Evolutionary conservation across 1,140 invertebrate species (phyloP).

Genomic region (Drosophila rufa): DNA sequence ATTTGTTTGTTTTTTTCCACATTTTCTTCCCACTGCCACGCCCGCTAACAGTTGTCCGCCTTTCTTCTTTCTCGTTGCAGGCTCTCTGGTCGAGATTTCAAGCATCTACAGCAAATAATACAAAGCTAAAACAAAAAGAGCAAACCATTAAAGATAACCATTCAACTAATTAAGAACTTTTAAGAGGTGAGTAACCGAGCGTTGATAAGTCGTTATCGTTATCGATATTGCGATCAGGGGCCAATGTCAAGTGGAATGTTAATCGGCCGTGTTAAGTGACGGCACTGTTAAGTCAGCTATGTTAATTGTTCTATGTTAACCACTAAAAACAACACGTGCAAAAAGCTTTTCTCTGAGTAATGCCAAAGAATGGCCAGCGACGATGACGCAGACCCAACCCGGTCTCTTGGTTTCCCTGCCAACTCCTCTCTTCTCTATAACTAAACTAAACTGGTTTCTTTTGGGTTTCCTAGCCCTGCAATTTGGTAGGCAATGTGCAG

Average conservation of each 20-base stretch:
- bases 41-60: slow-evolving; percentile 14
- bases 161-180: slow-evolving; percentile 77
- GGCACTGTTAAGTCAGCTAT: slow-evolving; percentile 8
- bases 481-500: slow-evolving; percentile 30
- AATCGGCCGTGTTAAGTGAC: slow-evolving; percentile 26
- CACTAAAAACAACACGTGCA: slow-evolving; percentile 36
- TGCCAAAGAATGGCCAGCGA: slow-evolving; percentile 15
- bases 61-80: slow-evolving; percentile 40
- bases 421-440: slow-evolving; percentile 11
- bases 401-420: slow-evolving; percentile 2
- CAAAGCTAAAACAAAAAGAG: slow-evolving; percentile 6
- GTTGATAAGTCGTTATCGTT: slow-evolving; percentile 9
- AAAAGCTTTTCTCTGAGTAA: slow-evolving; percentile 25
- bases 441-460: slow-evolving; percentile 52
- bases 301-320: slow-evolving; percentile 7
- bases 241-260: slow-evolving; percentile 40
- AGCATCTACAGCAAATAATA: slow-evolving; percentile 4
- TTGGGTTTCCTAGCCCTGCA: slow-evolving; percentile 21
- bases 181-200: slow-evolving; percentile 64
- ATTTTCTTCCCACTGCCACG: not conserved
- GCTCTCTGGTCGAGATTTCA: slow-evolving; percentile 61
- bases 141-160: slow-evolving; percentile 20
- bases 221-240: slow-evolving; percentile 7
- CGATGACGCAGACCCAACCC: slow-evolving; percentile 30
- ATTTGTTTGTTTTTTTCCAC: not conserved